Evolutionary conservation across 2,113 vertebrate genomes (phyloP).

Genomic region (Elachura formosa): DNA sequence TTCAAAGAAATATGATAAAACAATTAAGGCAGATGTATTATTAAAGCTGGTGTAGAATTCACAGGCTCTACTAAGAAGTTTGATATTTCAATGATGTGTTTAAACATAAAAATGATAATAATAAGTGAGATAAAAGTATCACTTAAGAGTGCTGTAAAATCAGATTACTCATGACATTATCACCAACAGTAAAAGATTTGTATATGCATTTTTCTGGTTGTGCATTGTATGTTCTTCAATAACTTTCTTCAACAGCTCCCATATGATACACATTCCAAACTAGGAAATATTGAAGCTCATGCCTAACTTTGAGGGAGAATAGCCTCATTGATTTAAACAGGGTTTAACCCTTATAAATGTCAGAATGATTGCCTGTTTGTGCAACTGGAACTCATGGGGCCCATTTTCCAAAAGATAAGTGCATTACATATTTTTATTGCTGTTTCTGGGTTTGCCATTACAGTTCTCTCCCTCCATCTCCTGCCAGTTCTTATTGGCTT

Average conservation of each 20-base stretch:
- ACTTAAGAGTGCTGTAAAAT: not conserved
- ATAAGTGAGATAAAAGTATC: conserved; percentile 1
- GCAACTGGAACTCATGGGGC: not conserved
- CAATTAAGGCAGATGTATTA: not conserved
- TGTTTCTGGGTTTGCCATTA: not conserved
- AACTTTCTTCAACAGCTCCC: not conserved
- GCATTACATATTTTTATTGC: not conserved
- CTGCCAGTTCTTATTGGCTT: not conserved
- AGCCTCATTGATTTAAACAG: not conserved
- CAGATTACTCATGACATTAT: not conserved
- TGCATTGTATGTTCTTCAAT: not conserved
- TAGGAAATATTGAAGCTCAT: not conserved
- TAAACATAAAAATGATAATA: not conserved
- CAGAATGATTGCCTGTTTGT: not conserved
- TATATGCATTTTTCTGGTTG: not conserved
- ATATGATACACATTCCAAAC: not conserved
- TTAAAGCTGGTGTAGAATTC: not conserved
- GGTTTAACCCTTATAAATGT: not conserved
- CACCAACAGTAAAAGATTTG: not conserved
- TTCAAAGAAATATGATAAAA: not conserved
- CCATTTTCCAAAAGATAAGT: not conserved
- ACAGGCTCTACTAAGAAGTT: not conserved
- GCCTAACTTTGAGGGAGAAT: not conserved
- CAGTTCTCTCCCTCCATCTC: not conserved
- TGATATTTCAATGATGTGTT: not conserved